These are phyloP conservation scores for Hypselothyrea guttata DNA, from an alignment of 2,888 invertebrate species.

Conservation along the genomic window DNA sequence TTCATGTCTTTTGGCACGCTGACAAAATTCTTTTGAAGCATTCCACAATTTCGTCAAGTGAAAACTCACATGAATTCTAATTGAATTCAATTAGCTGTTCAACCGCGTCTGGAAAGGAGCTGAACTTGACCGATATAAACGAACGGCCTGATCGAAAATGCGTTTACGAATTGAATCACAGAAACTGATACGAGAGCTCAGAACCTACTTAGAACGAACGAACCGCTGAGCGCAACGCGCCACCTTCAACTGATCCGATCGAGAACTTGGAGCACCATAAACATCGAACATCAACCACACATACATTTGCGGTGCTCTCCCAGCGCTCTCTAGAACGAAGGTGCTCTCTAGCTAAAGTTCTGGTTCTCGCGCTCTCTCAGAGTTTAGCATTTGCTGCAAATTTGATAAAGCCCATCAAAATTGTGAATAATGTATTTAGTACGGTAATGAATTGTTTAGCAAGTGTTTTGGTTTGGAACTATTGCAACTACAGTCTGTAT, in stretches of 20 bases:
- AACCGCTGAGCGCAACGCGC: slow-evolving; percentile 65
- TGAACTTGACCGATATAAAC: slow-evolving; percentile 76
- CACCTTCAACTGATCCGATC: slow-evolving; percentile 55
- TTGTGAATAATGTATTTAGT: no score
- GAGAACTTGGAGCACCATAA: no score
- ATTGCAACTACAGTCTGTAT: background rate
- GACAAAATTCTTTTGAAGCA: slow-evolving; percentile 32
- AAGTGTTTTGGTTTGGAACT: no score
- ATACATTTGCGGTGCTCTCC: background rate
- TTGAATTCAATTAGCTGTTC: slow-evolving; percentile 10
- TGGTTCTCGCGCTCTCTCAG: background rate
- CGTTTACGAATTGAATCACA: no score
- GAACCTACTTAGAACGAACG: slow-evolving; percentile 23
- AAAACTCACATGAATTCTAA: slow-evolving; percentile 15
- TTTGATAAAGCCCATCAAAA: no score
- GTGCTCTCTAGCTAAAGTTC: no score
- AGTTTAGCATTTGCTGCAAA: no score
- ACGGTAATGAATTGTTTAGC: no score
- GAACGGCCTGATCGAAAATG: slow-evolving; percentile 34
- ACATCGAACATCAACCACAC: slow-evolving; percentile 5
- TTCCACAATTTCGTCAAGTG: background rate
- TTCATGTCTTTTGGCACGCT: slow-evolving; percentile 53
- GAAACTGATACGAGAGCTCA: slow-evolving; percentile 2
- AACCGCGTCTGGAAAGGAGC: slow-evolving; percentile 31
- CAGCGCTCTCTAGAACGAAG: background rate